phyloP scores from a whole-genome alignment of 1,140 invertebrate species.

The Bombus confusus region DNA sequence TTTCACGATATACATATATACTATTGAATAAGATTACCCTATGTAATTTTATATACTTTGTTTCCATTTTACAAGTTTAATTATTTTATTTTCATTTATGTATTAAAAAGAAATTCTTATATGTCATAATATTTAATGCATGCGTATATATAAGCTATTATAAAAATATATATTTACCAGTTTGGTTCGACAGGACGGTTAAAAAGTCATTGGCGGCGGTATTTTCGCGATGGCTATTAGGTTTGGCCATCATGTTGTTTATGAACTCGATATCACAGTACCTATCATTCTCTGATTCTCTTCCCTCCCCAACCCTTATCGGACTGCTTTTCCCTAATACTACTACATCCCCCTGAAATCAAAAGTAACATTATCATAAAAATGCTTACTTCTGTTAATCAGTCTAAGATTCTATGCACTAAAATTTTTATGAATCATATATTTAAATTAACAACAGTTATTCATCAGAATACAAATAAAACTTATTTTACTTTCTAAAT shows the following conservation, averaged over 20 bases:
- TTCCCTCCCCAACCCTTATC: conserved; percentile 81
- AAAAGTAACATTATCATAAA: conserved; percentile 36
- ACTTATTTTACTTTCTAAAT: too few species aligned
- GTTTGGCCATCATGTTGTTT: conserved; percentile 83
- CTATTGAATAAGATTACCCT: background rate
- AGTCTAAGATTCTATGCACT: background rate
- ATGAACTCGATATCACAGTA: conserved; percentile 83
- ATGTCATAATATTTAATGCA: background rate
- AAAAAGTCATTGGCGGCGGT: conserved; percentile 83
- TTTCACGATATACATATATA: background rate
- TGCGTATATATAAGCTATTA: background rate
- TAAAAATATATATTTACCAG: conserved; percentile 72
- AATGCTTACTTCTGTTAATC: background rate
- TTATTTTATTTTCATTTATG: background rate
- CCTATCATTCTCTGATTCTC: conserved; percentile 82
- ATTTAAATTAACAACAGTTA: background rate
- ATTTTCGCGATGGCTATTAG: conserved; percentile 82
- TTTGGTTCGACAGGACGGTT: conserved; percentile 83
- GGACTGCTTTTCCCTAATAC: conserved; percentile 83
- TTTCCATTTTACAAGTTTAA: background rate
- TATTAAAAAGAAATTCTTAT: background rate
- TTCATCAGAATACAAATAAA: background rate
- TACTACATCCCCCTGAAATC: conserved; percentile 82
- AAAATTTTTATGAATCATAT: background rate
- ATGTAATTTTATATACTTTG: background rate